Evolutionary conservation across 2,888 invertebrate genomes (phyloP), one percentile per base, ranked within the genome.

Genomic region (Conops quadrifasciatus): DNA sequence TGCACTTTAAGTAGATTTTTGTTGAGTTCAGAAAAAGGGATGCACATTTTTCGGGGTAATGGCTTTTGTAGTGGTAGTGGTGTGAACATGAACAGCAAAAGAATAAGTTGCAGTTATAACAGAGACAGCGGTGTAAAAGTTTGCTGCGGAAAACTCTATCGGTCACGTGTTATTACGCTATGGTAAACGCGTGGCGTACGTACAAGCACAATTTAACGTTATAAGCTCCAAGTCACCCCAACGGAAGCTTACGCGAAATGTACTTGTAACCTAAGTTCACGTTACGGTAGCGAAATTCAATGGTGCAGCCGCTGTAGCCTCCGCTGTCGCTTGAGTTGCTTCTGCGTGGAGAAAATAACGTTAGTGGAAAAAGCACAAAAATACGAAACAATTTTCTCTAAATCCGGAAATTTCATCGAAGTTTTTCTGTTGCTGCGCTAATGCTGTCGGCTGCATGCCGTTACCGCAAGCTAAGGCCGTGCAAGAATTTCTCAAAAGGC

Each of bases 401-500:
- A 56, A 56, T 26, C 15, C 56, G 56, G 56, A 56, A 56, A 56
- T 26, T 56, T 56, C 15, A 26, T 56, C 15, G 15, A 24, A 16
- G 36, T 36, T 36, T 36, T 36, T 36, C 9, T 36, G 4, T 36
- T 36, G 36, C 36, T 36, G 9, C 63, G 15, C 9, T 59, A 30
- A 15, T 63, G 45, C 21, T 24, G 45, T 26, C 5, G 24, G 16
- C 56, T 26, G 26, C 26, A 60, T 49, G 49, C 13, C 19, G 49
- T n/a, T 49, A 19, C 19, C 19, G 49, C 49, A 49, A 16, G n/a
- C 19, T 49, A 19, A 16, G 19, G 49, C 5, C 59, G 24, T 60
- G 63, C 9, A 47, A 63, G 63, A 63, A 63, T 63, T 63, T 63
- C 63, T 47, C 63, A n/a, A 63, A 26, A 63, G 63, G 63, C 63